These are phyloP conservation scores for Drosophila ambigua DNA, from an alignment of 1,140 invertebrate species.

Conservation along the genomic window DNA sequence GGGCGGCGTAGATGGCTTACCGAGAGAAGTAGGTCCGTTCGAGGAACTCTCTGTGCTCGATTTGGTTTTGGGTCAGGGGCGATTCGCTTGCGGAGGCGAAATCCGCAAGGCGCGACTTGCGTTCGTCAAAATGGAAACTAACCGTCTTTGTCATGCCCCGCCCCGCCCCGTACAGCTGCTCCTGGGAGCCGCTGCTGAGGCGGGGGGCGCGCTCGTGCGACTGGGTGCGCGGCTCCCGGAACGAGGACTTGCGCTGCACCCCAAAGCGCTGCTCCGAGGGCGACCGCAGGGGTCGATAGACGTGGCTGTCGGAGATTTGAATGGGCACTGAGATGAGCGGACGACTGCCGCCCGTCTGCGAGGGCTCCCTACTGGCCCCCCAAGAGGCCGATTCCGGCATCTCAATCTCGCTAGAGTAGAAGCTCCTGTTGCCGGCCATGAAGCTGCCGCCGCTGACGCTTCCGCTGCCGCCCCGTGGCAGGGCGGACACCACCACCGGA, in stretches of 20 bases:
- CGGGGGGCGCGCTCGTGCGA: slow-evolving; percentile 65
- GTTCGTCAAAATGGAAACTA: slow-evolving; percentile 83
- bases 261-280: slow-evolving; percentile 70
- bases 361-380: slow-evolving; percentile 60
- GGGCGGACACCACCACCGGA: slow-evolving; percentile 64
- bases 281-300: slow-evolving; percentile 57
- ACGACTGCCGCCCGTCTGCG: slow-evolving; percentile 58
- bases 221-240: slow-evolving; percentile 73
- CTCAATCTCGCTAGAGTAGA: slow-evolving; percentile 75
- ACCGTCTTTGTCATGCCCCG: slow-evolving; percentile 82
- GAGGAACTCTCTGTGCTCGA: slow-evolving; percentile 75
- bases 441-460: slow-evolving; percentile 56
- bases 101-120: slow-evolving; percentile 74
- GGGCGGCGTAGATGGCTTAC: slow-evolving; percentile 70
- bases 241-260: slow-evolving; percentile 54
- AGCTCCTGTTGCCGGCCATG: slow-evolving; percentile 70
- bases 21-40: slow-evolving; percentile 83
- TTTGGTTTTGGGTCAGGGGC: slow-evolving; percentile 79
- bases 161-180: slow-evolving; percentile 64
- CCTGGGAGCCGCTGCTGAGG: slow-evolving; percentile 59
- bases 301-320: slow-evolving; percentile 51
- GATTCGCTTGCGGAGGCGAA: slow-evolving; percentile 64
- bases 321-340: slow-evolving; percentile 75
- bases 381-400: slow-evolving; percentile 35
- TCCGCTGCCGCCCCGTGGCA: slow-evolving; percentile 48